Conservation (phyloP, 2,797 vertebrate species). For the Cichlasoma orientale region DNA sequence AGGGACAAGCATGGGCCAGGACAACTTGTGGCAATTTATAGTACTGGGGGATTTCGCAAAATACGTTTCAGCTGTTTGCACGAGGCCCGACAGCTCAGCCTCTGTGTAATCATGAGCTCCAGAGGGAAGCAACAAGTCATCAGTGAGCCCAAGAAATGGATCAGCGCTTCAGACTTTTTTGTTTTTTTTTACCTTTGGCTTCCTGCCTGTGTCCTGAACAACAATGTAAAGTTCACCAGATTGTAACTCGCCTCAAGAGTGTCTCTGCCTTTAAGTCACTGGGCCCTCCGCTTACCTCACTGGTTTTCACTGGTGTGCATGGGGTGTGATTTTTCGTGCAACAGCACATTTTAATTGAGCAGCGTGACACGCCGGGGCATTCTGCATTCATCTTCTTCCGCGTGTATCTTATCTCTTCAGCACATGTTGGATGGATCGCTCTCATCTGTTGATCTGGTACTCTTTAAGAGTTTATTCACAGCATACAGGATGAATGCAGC, state of each 20-base stretch:
- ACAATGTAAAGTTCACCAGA: conserved; percentile 22
- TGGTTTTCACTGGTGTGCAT: no score
- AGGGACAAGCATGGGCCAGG: background rate
- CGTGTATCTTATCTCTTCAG: background rate
- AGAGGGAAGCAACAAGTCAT: conserved; percentile 14
- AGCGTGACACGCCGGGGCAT: background rate
- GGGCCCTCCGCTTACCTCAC: background rate
- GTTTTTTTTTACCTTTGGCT: background rate
- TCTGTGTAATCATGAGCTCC: conserved; percentile 27
- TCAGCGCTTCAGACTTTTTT: conserved; percentile 7
- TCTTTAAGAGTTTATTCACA: background rate
- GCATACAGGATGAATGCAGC: background rate
- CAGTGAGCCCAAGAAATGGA: conserved; percentile 7
- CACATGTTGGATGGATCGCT: background rate
- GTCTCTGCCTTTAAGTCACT: background rate
- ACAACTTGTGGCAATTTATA: conserved; percentile 18
- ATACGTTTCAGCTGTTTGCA: conserved; percentile 34
- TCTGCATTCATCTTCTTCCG: background rate
- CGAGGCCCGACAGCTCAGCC: conserved; percentile 22
- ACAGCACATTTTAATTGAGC: background rate
- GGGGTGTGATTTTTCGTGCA: no score
- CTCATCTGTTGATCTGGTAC: background rate
- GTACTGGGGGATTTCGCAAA: conserved; percentile 12
- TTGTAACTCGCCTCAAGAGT: background rate
- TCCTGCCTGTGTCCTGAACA: background rate